A percentile compares a stretch with the other conserved stretches of the same genome.
Conservation (phyloP, 1,140 invertebrate species). For the Oryctes rhinoceros region DNA sequence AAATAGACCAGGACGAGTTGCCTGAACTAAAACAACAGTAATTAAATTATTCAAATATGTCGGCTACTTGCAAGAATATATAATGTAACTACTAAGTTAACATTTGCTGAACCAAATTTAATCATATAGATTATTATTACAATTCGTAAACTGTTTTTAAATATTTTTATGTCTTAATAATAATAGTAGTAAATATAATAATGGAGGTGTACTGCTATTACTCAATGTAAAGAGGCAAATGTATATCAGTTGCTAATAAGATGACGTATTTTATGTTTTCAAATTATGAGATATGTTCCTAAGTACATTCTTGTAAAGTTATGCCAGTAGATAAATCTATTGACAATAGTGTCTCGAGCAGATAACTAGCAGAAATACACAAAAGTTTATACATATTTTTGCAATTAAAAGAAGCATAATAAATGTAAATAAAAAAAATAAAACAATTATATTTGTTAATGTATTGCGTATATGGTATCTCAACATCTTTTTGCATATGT, state of each 20-base stretch:
- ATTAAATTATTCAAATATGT: no score
- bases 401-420: not conserved
- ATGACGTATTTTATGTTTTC: no score
- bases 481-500: not conserved
- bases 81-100: not conserved
- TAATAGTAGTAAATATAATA: not conserved
- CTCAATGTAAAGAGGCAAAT: no score
- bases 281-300: no score
- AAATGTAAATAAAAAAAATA: not conserved
- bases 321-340: no score
- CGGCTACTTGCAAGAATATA: not conserved
- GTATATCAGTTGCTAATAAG: no score
- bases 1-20: not conserved
- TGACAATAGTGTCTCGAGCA: no score
- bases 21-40: not conserved
- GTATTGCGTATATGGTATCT: not conserved
- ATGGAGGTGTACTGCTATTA: not conserved
- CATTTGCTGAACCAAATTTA: not conserved
- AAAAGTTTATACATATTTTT: not conserved
- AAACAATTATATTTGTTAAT: not conserved
- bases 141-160: not conserved
- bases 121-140: not conserved
- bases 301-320: not conserved
- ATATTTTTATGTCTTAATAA: not conserved
- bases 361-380: not conserved